These are phyloP conservation scores for Prunella himalayana DNA, from an alignment of 2,113 vertebrate species.

Conservation along the genomic window DNA sequence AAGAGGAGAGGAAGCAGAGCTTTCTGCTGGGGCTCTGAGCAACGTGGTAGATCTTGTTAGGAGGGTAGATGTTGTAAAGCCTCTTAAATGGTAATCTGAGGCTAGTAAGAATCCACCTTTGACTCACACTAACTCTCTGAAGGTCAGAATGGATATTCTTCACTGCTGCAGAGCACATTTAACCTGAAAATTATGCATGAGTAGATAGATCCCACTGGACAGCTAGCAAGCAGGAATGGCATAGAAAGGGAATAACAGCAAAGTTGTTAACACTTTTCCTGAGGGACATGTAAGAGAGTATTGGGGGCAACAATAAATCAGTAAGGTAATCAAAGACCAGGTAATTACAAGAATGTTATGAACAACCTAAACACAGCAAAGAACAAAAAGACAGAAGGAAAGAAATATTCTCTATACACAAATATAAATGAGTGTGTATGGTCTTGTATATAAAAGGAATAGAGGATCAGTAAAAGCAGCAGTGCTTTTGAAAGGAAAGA, in stretches of 20 bases:
- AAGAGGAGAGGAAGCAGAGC: not conserved
- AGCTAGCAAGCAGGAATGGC: not conserved
- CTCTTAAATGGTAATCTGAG: not conserved
- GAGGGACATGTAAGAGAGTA: not conserved
- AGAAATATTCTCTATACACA: not conserved
- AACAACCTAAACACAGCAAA: not conserved
- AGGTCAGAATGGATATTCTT: not conserved
- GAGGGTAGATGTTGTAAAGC: not conserved
- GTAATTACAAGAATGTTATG: not conserved
- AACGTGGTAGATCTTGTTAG: not conserved
- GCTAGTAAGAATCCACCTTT: not conserved
- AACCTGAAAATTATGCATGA: not conserved
- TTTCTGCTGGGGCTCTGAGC: not conserved
- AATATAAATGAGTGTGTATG: not conserved
- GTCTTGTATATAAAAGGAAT: not conserved
- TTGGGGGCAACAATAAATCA: not conserved
- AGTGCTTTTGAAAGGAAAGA: slow-evolving; percentile 16
- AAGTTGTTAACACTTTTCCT: not conserved
- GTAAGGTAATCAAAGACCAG: not conserved
- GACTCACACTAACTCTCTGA: not conserved
- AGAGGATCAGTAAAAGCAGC: not conserved
- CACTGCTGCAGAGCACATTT: not conserved
- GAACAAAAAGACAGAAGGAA: not conserved
- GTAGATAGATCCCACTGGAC: not conserved
- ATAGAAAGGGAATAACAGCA: not conserved